Evolutionary conservation across 37 sponge, comb jelly and placozoan genomes (phyloP).

Genomic region (Cladorhizidae sp.): DNA sequence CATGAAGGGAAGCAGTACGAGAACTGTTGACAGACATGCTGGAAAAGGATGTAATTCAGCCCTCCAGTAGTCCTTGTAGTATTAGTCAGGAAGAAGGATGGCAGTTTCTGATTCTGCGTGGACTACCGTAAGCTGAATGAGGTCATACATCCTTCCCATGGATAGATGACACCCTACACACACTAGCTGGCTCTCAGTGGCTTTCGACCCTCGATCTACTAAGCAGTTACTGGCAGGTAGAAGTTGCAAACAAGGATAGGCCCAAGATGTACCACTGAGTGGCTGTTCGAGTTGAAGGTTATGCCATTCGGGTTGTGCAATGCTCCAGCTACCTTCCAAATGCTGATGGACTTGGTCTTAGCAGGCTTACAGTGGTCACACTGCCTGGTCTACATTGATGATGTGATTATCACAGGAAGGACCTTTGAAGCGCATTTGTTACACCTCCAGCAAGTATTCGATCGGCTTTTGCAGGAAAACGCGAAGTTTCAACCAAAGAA

Average conservation of each 20-base stretch:
- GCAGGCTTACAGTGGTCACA: slow-evolving; percentile 22
- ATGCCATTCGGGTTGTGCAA: slow-evolving; percentile 37
- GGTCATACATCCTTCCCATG: not conserved
- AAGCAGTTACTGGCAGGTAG: too few species aligned
- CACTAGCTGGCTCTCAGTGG: slow-evolving; percentile 7
- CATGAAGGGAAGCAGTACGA: not conserved
- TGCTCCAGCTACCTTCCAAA: slow-evolving; percentile 49
- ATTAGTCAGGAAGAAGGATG: slow-evolving; percentile 12
- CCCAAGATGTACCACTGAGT: slow-evolving; percentile 13
- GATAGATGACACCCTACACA: slow-evolving; percentile 4
- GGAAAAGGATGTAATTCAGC: slow-evolving; percentile 17
- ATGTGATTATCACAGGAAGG: slow-evolving; percentile 25
- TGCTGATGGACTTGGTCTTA: slow-evolving; percentile 37
- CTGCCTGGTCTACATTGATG: slow-evolving; percentile 53
- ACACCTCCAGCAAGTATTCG: slow-evolving; percentile 24
- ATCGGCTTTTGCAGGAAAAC: slow-evolving; percentile 2
- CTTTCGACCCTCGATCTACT: slow-evolving; percentile 17
- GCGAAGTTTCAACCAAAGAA: slow-evolving; percentile 31
- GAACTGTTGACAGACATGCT: slow-evolving; percentile 12
- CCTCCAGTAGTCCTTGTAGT: slow-evolving; percentile 18
- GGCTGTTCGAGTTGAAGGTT: slow-evolving; percentile 39
- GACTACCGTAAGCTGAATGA: slow-evolving; percentile 11
- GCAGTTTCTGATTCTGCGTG: slow-evolving; percentile 7
- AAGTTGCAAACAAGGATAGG: slow-evolving; percentile 5
- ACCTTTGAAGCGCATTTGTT: slow-evolving; percentile 22